A percentile compares a stretch with the other conserved stretches of the same genome.
These are phyloP conservation scores for Neelides sp. DNA, from an alignment of 1,140 invertebrate genomes.

Conservation along the genomic window DNA sequence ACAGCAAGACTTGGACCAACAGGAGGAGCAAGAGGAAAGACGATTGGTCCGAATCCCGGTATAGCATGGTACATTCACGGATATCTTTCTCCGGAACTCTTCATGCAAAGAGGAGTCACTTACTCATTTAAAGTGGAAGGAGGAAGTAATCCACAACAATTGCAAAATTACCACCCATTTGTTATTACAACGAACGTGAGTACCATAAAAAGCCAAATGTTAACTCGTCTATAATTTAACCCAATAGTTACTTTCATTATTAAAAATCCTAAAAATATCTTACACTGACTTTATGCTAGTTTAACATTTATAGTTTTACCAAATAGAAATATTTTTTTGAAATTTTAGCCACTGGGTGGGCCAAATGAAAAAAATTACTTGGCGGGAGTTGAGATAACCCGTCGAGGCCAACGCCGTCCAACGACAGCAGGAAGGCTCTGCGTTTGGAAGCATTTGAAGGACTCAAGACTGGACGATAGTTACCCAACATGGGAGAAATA, in stretches of 20 bases:
- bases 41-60: constrained; percentile 39
- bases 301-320: too few species aligned
- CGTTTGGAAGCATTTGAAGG: constrained; percentile 50
- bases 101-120: constrained; percentile 66
- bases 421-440: constrained; percentile 70
- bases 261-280: too few species aligned
- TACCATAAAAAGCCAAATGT: not conserved
- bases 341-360: constrained; percentile 13
- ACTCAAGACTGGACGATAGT: constrained; percentile 63
- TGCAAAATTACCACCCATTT: constrained; percentile 77
- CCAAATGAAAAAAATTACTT: constrained; percentile 39
- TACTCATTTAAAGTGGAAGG: constrained; percentile 71
- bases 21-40: constrained; percentile 50
- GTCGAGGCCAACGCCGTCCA: constrained; percentile 60
- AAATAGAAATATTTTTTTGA: too few species aligned
- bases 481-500: constrained; percentile 68
- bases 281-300: too few species aligned
- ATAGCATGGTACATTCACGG: constrained; percentile 78
- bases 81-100: constrained; percentile 68
- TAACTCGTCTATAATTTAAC: too few species aligned
- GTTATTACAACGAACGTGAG: constrained; percentile 68
- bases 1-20: constrained; percentile 65
- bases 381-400: constrained; percentile 70
- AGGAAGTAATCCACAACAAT: constrained; percentile 78
- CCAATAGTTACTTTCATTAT: too few species aligned